Evolutionary conservation across 1,140 invertebrate species (phyloP).

Genomic region (Dryas iulia): DNA sequence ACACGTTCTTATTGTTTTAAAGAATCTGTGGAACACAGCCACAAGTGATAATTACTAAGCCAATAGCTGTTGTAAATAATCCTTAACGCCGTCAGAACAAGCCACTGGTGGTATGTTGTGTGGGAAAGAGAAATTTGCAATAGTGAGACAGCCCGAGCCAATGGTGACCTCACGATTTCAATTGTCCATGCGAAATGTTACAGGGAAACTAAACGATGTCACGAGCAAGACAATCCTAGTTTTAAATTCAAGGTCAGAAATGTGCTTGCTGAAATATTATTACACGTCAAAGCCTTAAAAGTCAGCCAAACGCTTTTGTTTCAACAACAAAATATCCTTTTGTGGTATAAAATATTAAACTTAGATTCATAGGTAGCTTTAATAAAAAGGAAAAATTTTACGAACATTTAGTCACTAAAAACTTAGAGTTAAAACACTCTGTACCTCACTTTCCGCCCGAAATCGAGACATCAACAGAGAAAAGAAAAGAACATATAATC

Average conservation of each 20-base stretch:
- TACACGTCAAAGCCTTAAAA: slow-evolving; percentile 31
- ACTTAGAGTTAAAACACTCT: no score
- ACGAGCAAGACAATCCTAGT: slow-evolving; percentile 65
- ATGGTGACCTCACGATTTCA: slow-evolving; percentile 77
- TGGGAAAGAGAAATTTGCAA: slow-evolving; percentile 76
- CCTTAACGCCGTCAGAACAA: slow-evolving; percentile 33
- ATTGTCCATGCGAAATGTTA: slow-evolving; percentile 77
- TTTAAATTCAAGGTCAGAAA: slow-evolving; percentile 73
- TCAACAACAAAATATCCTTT: not conserved
- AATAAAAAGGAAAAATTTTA: no score
- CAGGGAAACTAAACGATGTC: slow-evolving; percentile 66
- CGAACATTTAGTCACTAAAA: no score
- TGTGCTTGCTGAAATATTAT: slow-evolving; percentile 52
- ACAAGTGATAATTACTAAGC: slow-evolving; percentile 3
- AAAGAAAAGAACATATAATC: no score
- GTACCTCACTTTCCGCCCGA: no score
- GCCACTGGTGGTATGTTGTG: slow-evolving; percentile 45
- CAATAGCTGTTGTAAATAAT: slow-evolving; percentile 31
- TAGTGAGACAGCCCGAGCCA: slow-evolving; percentile 62
- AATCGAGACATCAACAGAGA: no score
- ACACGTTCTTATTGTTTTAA: not conserved
- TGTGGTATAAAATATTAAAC: not conserved
- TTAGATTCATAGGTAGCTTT: no score
- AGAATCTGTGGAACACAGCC: not conserved
- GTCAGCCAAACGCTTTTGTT: slow-evolving; percentile 17